Percentiles rank a stretch among this genome's conserved stretches.
Evolutionary conservation across 37 sponge, comb jelly and placozoan genomes (phyloP).

Genomic region (Petrosia ficiformis): DNA sequence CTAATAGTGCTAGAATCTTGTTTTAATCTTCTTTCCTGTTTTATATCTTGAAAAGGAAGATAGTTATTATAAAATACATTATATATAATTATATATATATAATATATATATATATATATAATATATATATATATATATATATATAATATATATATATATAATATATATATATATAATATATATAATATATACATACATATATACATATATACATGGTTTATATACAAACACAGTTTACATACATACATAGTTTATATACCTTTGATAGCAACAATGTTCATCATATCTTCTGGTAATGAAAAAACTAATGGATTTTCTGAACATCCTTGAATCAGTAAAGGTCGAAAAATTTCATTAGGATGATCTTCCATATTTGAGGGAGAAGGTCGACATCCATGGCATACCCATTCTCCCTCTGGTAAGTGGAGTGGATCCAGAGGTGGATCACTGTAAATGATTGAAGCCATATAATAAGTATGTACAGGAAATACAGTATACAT

Average conservation of each 20-base stretch:
- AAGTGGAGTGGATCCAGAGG: conserved; percentile 82
- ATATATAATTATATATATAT: not conserved
- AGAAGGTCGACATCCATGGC: conserved; percentile 61
- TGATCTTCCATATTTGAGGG: not conserved
- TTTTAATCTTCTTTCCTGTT: conserved; percentile 12
- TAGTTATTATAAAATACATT: not conserved
- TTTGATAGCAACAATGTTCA: conserved; percentile 28
- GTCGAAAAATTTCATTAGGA: conserved; percentile 25
- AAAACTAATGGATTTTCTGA: conserved; percentile 43
- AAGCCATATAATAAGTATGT: not conserved
- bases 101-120: not conserved
- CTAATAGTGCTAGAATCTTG: conserved; percentile 3
- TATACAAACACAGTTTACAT: no score
- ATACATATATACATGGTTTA: conserved; percentile 3
- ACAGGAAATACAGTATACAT: not conserved
- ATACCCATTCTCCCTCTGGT: conserved; percentile 93
- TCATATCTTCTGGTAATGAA: conserved; percentile 36
- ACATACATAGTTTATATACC: conserved; percentile 10
- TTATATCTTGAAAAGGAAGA: conserved; percentile 4
- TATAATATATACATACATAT: not conserved
- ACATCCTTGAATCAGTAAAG: conserved; percentile 29
- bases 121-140: not conserved
- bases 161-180: no score
- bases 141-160: not conserved
- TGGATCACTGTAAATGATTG: conserved; percentile 74